Conservation (phyloP, 2,797 vertebrate genomes). For the Triplophysa bombifrons region DNA sequence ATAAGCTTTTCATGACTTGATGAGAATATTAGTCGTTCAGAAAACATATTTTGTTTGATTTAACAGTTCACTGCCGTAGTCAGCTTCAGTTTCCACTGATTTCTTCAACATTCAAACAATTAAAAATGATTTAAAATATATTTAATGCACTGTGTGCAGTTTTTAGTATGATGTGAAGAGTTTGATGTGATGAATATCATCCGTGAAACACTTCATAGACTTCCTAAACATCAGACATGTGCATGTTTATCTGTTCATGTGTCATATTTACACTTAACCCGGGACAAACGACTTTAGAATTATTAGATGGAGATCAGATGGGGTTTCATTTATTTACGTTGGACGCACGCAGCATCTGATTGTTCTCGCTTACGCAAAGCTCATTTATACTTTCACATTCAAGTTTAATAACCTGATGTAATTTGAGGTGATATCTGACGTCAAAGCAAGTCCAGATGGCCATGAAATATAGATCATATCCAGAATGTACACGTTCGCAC, state of each 20-base stretch:
- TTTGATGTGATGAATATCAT: constrained; percentile 3
- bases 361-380: neutral
- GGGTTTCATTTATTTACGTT: constrained; percentile 22
- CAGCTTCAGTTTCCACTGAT: no score
- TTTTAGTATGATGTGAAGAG: neutral
- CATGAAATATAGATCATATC: neutral
- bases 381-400: neutral
- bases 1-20: no score
- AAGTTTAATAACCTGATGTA: neutral
- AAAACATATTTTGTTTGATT: no score
- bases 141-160: no score
- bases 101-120: no score
- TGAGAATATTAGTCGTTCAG: no score
- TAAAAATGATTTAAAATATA: no score
- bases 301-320: constrained; percentile 34
- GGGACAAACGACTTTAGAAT: neutral
- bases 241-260: constrained; percentile 13
- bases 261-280: constrained; percentile 20
- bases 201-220: constrained; percentile 12
- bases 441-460: constrained; percentile 23
- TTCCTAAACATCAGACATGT: constrained; percentile 20
- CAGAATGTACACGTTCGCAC: neutral
- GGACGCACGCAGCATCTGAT: constrained; percentile 9
- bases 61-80: no score
- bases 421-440: constrained; percentile 14